Conservation (phyloP, 2,113 vertebrate genomes). For the Megaptera novaeangliae region DNA sequence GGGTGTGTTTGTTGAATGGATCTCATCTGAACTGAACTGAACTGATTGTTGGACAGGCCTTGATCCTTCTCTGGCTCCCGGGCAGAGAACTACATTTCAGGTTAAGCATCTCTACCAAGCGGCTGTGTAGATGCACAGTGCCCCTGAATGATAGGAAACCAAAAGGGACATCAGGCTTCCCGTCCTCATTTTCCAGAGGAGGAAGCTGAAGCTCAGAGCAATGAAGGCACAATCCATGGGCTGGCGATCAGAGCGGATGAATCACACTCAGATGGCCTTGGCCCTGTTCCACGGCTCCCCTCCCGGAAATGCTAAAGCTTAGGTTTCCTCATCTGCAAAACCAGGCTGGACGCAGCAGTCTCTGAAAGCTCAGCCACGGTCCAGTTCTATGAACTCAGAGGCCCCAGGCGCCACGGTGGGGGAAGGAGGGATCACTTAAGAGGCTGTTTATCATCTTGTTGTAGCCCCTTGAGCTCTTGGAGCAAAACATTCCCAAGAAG, state of each 20-base stretch:
- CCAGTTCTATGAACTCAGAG: not conserved
- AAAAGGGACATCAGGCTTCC: not conserved
- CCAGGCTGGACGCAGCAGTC: not conserved
- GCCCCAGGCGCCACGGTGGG: not conserved
- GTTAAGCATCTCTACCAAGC: not conserved
- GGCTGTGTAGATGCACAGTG: fast-evolving
- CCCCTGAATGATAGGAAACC: not conserved
- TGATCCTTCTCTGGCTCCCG: not conserved
- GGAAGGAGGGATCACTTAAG: not conserved
- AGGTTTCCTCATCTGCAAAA: conserved; percentile 2
- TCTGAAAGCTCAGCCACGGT: not conserved
- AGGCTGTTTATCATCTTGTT: not conserved
- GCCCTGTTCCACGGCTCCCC: not conserved
- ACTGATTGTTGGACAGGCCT: too few species aligned
- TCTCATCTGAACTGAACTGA: not conserved
- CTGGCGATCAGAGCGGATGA: not conserved
- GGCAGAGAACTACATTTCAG: not conserved
- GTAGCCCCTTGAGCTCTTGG: conserved; percentile 3
- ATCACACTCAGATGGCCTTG: not conserved
- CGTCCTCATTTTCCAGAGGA: not conserved
- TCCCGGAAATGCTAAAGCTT: not conserved
- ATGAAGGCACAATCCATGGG: not conserved
- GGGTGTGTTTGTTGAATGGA: not conserved
- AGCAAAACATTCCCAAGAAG: conserved; percentile 55
- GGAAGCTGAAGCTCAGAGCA: not conserved